Evolutionary conservation across 2,113 vertebrate genomes (phyloP), one percentile per base, ranked within the genome.

Genomic region (Apus apus): DNA sequence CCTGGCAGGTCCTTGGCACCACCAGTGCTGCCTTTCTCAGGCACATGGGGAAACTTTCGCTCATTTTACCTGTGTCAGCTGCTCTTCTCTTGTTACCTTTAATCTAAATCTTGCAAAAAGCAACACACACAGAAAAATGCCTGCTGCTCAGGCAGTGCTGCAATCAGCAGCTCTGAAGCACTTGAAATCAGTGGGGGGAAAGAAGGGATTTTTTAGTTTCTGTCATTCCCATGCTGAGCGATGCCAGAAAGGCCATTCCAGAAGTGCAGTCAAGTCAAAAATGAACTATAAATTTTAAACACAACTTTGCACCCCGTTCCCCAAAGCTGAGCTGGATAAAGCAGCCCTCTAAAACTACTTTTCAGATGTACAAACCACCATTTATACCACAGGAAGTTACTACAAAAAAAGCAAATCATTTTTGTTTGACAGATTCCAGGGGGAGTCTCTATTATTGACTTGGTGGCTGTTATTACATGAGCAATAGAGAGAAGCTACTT

Each of bases 171-270:
- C 53, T 84, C 64, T 51, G 50, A 93, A 85, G 65, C n/a, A 48
- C 72, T 85, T 78, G 53, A 94, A 89, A 60, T 58, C 3, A 0
- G 20, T 13, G 23, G 5, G 12, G 61, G 11, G 0, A 2, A 6
- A 10, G 38, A 43, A 45, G 7, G 17, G 25, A 74, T 67, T 38
- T n/a, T 85, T 94, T 95, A 75, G 61, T 34, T 90, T 84, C 94
- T 94, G 68, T 81, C 80, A 67, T 71, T 93, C 27, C 11, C 54
- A 29, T 48, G 29, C 75, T 89, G 84, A 94, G 19, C 13, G 48
- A 86, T 61, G 30, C 73, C 73, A 94, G 80, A 85, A 89, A 87
- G 34, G 45, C 73, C 65, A 78, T 94, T 71, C 80, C 80, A 95
- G 84, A 84, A 65, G 43, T 5, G 2, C 4, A 65, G 65, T 75